A percentile compares a stretch with the other conserved stretches of the same genome.
phyloP scores from a whole-genome alignment of 2,888 invertebrate species.

The Hyles lineata region DNA sequence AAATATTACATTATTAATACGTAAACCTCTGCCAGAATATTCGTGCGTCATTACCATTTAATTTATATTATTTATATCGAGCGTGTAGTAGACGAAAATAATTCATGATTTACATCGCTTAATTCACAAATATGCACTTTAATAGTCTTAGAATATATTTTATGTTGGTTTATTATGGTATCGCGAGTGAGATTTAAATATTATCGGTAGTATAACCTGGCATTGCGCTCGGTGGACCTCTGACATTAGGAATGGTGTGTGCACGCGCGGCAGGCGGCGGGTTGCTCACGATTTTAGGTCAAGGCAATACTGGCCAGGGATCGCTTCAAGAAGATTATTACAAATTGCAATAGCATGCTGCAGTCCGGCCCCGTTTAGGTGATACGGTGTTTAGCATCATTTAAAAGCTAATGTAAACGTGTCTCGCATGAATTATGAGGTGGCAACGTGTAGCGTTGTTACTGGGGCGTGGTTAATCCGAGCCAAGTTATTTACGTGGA shows the following conservation, averaged over 20 bases:
- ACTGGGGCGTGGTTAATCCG: slow-evolving; percentile 29
- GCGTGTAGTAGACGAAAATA: slow-evolving; percentile 23
- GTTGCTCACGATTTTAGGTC: slow-evolving; percentile 75
- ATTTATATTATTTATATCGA: slow-evolving; percentile 16
- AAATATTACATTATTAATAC: slow-evolving; percentile 15
- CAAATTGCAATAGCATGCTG: slow-evolving; percentile 51
- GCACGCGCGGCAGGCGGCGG: slow-evolving; percentile 57
- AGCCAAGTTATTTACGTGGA: slow-evolving; percentile 27
- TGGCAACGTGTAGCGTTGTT: slow-evolving; percentile 27
- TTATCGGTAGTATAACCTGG: slow-evolving; percentile 35
- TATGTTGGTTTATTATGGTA: slow-evolving; percentile 18
- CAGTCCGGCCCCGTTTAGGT: slow-evolving; percentile 42
- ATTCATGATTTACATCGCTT: slow-evolving; percentile 18
- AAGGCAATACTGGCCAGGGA: slow-evolving; percentile 73
- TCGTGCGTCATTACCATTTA: slow-evolving; percentile 23
- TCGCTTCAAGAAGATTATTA: slow-evolving; percentile 63
- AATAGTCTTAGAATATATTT: slow-evolving; percentile 4
- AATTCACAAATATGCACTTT: slow-evolving; percentile 22
- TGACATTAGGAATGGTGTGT: slow-evolving; percentile 52
- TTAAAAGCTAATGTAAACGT: slow-evolving; percentile 43
- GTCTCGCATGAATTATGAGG: slow-evolving; percentile 28
- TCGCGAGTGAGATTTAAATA: slow-evolving; percentile 21
- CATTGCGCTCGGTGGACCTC: slow-evolving; percentile 53
- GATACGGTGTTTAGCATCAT: slow-evolving; percentile 44
- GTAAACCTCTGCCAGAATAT: slow-evolving; percentile 18